Base-by-base conservation (phyloP, 2,113 vertebrate genomes). In the Cryptoleucopteryx plumbea region DNA sequence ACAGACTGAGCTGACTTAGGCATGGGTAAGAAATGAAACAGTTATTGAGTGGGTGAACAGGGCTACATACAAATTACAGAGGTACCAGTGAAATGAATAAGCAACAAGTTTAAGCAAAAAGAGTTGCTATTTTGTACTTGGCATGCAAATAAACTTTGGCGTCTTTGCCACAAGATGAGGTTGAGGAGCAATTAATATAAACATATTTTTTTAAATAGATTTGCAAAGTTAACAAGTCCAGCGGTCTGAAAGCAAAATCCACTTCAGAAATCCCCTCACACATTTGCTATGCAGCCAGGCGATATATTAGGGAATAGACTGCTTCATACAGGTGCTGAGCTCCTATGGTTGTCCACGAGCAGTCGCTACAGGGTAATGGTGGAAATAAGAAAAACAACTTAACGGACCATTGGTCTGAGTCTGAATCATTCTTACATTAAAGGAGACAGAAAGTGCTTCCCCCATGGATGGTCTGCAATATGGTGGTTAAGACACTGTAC, bases 321-420 rank as follows among this genome's bases (percentile, higher is more conserved):
- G 55, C 25, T 74, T 85, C 50, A 53, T 61, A 53, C 5, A 66
- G 26, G 10, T 36, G 36, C 59, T 66, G 79, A 61, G 48, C 48
- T 95, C 56, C 47, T 90, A 11, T 5, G 15, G 59, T 45, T 29
- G 11, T 55, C 82, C 73, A 78, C 67, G 43, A 94, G 61, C 66
- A 85, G 66, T 82, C 73, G 56, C 90, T 90, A 43, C 6, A 38
- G 62, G 43, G 56, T 79, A 71, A 72, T 59, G 38, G 8, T 45
- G 32, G 56, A 90, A 90, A 90, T 80, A 82, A 85, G 79, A 90
- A 93, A 92, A 87, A 40, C 4, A 5, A 53, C 87, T 70, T 82
- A 85, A 96, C 43, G 62, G 53, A 82, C 48, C 48, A 52, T 80
- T 72, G 43, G 25, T 88, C 61, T 85, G 79, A 82, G 45, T 78